Base-by-base conservation (phyloP, 2,888 invertebrate species). In the Archaeoteleia sp. region DNA sequence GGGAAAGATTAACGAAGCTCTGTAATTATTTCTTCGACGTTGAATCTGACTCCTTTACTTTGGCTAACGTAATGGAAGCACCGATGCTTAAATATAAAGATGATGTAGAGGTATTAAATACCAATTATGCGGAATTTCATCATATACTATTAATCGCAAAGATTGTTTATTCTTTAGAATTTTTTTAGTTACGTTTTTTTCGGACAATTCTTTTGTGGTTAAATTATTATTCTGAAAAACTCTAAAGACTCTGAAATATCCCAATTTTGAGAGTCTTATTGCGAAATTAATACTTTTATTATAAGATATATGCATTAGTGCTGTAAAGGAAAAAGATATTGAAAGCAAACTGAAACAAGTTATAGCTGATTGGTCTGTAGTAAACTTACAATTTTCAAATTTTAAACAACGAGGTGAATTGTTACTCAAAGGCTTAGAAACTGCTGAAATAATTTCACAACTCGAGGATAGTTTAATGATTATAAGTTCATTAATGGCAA, bases 291-390 rank as follows among this genome's bases (percentile, higher is more conserved):
- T 17, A 30, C 27, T 25, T 25, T 12, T 7, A 30, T 75, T 77
- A 17, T 67, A 92, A 91, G 95, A 96, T 81, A 93, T 95, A 73
- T 96, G 96, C 78, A 92, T 95, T 25, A 92, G 95, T 77, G 95
- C 96, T 0, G 91, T 93, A 0, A 96, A 95, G 86, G 96, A 96
- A 83, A 92, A 92, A 75, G 96, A 96, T 74, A 96, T 96, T 66
- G 95, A 96, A 86, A 93, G 92, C 0, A 96, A 95, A 86, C 82
- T 96, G 62, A 93, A 92, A 74, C 93, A 93, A 86, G 89, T 94
- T 0, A 90, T 93, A 27, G 87, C 90, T 1, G 95, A 95, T 82
- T 96, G 95, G 95, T 90, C 92, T 0, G 80, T 90, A 1, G 89
- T 94, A 0, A 91, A 92, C 68, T 84, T 96, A 4, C 87, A 90